Evolutionary conservation across 2,113 vertebrate species (phyloP).

Genomic region (Larimichthys polyactis): DNA sequence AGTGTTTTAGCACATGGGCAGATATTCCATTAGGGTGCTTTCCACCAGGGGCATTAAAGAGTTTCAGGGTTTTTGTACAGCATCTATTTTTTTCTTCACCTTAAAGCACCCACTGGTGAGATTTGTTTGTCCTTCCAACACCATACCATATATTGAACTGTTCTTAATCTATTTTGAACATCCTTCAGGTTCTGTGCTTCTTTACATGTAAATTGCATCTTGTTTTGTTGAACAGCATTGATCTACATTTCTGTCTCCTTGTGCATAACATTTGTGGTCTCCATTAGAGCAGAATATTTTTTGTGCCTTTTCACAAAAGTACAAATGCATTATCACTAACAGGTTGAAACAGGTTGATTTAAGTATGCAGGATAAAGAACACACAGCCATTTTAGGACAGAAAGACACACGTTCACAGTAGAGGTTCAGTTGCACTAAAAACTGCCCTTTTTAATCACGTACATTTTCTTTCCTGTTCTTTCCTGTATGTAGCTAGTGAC

Average conservation of each 20-base stretch:
- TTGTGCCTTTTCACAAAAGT: background rate
- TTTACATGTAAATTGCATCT: background rate
- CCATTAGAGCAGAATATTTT: background rate
- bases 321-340: constrained; percentile 6
- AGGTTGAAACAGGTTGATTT: background rate
- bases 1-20: constrained; percentile 36
- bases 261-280: background rate
- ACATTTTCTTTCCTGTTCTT: too few species aligned
- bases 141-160: constrained; percentile 1
- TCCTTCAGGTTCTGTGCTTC: constrained; percentile 5
- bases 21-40: constrained; percentile 26
- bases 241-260: background rate
- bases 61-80: constrained; percentile 19
- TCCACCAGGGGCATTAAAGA: constrained; percentile 2
- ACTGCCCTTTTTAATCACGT: constrained; percentile 14
- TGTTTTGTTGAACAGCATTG: background rate
- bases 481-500: background rate
- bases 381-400: constrained; percentile 3
- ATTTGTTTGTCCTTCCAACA: constrained; percentile 16
- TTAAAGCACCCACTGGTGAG: constrained; percentile 11
- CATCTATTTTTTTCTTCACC: constrained; percentile 23
- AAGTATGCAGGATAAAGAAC: constrained; percentile 1
- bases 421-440: constrained; percentile 6
- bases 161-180: constrained; percentile 22
- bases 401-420: background rate